Evolutionary conservation across 2,113 vertebrate genomes (phyloP), one percentile per base, ranked within the genome.

Genomic region (Choloepus hoffmanni): DNA sequence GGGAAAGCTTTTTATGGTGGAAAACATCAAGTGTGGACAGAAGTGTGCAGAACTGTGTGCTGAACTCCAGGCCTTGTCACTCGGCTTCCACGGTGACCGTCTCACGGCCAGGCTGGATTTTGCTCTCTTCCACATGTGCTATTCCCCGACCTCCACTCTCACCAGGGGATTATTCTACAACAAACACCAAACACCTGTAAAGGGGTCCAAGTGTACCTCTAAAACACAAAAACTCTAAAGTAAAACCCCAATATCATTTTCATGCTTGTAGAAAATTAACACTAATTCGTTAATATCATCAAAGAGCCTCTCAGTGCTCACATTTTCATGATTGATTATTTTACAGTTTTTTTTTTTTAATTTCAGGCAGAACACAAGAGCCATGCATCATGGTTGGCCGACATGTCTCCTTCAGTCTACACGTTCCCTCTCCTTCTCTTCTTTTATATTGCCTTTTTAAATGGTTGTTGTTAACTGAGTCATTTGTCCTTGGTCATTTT

Each of bases 51-150:
- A 43, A 33, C 18, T 1, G 21, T 9, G 13, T 15, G 5, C 7
- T 4, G 23, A 53, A 10, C 15, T 4, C 33, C 23, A 0, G 8
- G 23, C 14, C 2, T 7, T 13, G 0, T 16, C 33, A 3, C 15
- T 0, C 21, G 5, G 5, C n/a, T 50, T 53, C 43, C 14, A 1
- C 19, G 0, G 5, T 58, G 14, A 40, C 15, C 30, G 2, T 2
- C 48, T 21, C 68, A 0, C 5, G 10, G n/a, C 16, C 67, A 30
- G 1, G 7, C 9, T 40, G 14, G 14, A 4, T 11, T 18, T 4
- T 3, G 28, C 48, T 40, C 9, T 40, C 10, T 23, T 40, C n/a
- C 33, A 28, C 24, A 0, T 4, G 24, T 45, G 3, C 24, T 5
- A 5, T 16, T 11, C 23, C 15, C 2, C 0, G 0, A 23, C n/a